Evolutionary conservation across 2,888 invertebrate species (phyloP).

Genomic region (Atethmia centrago): DNA sequence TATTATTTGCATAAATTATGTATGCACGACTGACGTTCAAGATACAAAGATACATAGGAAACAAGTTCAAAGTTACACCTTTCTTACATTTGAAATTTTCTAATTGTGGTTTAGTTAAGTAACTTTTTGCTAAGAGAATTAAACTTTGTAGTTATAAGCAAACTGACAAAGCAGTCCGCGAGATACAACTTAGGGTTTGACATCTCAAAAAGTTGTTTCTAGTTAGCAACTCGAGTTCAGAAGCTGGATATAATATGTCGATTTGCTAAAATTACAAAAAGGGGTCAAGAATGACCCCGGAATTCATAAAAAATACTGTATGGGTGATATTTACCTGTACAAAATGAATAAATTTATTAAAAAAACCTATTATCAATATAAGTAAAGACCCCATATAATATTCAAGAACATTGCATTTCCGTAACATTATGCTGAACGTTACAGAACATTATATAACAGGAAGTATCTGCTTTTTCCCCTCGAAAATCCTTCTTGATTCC

Average conservation of each 20-base stretch:
- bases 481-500: background rate
- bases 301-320: no score
- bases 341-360: no score
- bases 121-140: conserved; percentile 21
- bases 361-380: no score
- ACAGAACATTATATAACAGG: background rate
- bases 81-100: conserved; percentile 12
- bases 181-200: conserved; percentile 15
- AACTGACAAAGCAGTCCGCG: conserved; percentile 27
- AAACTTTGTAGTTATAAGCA: conserved; percentile 7
- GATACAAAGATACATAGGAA: background rate
- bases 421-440: background rate
- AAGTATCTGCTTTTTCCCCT: background rate
- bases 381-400: no score
- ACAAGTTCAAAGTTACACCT: background rate
- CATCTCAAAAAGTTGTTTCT: conserved; percentile 13
- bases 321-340: no score
- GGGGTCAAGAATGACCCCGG: no score
- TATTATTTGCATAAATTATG: conserved; percentile 11
- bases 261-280: background rate
- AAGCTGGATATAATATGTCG: background rate
- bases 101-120: conserved; percentile 1
- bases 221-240: conserved; percentile 9
- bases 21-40: background rate
- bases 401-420: background rate